Base-by-base conservation (phyloP, 2,113 vertebrate species). In the Stictonetta naevosa region DNA sequence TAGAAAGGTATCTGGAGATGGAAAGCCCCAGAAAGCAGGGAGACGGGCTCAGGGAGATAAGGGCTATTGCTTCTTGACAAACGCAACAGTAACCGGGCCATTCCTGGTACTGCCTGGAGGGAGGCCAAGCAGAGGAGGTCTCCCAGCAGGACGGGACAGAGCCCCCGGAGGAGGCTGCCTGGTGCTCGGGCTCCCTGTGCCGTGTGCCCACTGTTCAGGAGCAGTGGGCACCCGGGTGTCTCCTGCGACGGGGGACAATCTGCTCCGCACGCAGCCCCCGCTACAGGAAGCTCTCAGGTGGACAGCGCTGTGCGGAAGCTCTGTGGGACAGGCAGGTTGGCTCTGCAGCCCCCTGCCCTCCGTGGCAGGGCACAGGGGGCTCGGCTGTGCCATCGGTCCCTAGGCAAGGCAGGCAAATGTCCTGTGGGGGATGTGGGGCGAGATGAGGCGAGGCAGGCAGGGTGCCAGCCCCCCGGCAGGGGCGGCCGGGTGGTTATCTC, bases 1-100 rank as follows among this genome's bases (percentile, higher is more conserved):
- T 97, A 95, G 97, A 97, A 96, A 97, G 95, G 95, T 97, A 97
- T 96, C 94, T 96, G 38, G 90, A 59, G 81, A 96, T 84, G 91
- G 62, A 88, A 96, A 95, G 95, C 83, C 88, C 80, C 95, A 86
- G 95, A 94, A 69, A 93, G 75, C 53, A 67, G 25, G 48, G 85
- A 93, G 93, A 94, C 87, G 36, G 95, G 94, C 83, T 84, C 69
- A 19, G 17, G 44, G 53, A 97, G 97, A 98, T 98, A 98, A 97
- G 96, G 48, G 42, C 71, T 86, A 95, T 90, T 93, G 92, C 93
- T 95, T 69, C 72, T 92, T 40, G 86, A 97, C n/a, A 83, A 96
- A 76, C 0, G 0, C 94, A 97, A 96, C 97, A 96, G 97, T 69
- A 94, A 91, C 86, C 58, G 50, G 77, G 92, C 86, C 96, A 83